Base-by-base conservation (phyloP, 2,113 vertebrate species). In the Sceloporus undulatus region DNA sequence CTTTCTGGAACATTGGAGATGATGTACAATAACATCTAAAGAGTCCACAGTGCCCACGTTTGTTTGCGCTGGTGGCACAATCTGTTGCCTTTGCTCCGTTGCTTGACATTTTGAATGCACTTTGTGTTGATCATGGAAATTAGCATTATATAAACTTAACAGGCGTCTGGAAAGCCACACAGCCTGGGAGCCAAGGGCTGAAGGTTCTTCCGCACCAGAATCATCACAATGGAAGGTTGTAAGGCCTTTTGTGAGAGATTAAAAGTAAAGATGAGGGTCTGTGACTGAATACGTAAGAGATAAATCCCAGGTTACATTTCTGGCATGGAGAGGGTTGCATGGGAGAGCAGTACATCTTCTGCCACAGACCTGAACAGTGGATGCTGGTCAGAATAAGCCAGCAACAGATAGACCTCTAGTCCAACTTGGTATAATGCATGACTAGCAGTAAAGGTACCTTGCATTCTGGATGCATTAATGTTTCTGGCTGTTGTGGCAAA, bases 1-100 rank as follows among this genome's bases (percentile, higher is more conserved):
- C 87, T 92, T 91, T 88, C 89, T 94, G 93, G 91, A 90, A 94
- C 81, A 75, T 71, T 88, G 79, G 40, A 83, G 91, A 91, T 91
- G 68, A 89, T 92, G 84, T 85, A 52, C 82, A 86, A 16, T 38
- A 34, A 68, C 75, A 66, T 87, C 87, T 82, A 75, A 91, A 82
- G 27, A 87, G 25, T 21, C 68, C 82, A 25, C 68, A 56, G 14
- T 74, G 85, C 9, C 70, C 76, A 56, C 85, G 25, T 84, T 42
- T 29, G 73, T 85, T 38, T 27, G 84, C 74, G 23, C 23, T 66
- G 23, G 7, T 66, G 73, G 77, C 76, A 42, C 29, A 2, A 79
- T 80, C 77, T 65, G 54, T 76, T 75, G 74, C 89, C 48, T 88
- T 0, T n/a, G 86, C 1, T 88, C 38, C 83, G 62, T 1, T 2